Conservation (phyloP, 2,888 invertebrate species). For the Cryptocheilus praepositus region DNA sequence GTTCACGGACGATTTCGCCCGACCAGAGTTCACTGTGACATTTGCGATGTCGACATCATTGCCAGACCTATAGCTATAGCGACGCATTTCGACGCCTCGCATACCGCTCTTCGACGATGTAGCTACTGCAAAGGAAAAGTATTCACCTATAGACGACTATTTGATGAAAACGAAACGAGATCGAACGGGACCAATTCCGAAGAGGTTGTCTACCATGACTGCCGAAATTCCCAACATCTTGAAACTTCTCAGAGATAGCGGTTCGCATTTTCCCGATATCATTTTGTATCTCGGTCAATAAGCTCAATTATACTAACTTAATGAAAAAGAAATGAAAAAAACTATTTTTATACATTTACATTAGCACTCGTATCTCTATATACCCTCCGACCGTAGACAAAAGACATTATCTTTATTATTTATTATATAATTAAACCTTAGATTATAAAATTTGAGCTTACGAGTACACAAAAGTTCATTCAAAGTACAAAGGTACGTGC, state of each 20-base stretch:
- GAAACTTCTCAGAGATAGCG: no score
- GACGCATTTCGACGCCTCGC: constrained; percentile 62
- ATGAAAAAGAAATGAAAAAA: no score
- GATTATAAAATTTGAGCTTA: constrained; percentile 35
- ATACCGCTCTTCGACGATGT: constrained; percentile 57
- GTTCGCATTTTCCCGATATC: no score
- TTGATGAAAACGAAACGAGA: background rate
- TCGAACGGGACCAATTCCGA: background rate
- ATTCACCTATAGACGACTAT: constrained; percentile 53
- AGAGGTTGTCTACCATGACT: constrained; percentile 60
- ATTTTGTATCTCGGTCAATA: no score
- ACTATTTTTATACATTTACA: background rate
- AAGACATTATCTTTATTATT: constrained; percentile 17
- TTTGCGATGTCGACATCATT: constrained; percentile 56
- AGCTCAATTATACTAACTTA: no score
- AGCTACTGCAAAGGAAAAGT: constrained; percentile 65
- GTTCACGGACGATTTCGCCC: constrained; percentile 64
- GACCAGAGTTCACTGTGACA: constrained; percentile 57
- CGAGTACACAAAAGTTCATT: constrained; percentile 35
- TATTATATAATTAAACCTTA: constrained; percentile 30
- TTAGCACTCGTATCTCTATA: background rate
- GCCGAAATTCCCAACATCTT: constrained; percentile 26
- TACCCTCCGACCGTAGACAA: background rate
- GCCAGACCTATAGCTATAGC: constrained; percentile 56
- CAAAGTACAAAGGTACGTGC: constrained; percentile 44